Conservation (phyloP, 2,888 invertebrate genomes). For the Hylaea fasciaria region DNA sequence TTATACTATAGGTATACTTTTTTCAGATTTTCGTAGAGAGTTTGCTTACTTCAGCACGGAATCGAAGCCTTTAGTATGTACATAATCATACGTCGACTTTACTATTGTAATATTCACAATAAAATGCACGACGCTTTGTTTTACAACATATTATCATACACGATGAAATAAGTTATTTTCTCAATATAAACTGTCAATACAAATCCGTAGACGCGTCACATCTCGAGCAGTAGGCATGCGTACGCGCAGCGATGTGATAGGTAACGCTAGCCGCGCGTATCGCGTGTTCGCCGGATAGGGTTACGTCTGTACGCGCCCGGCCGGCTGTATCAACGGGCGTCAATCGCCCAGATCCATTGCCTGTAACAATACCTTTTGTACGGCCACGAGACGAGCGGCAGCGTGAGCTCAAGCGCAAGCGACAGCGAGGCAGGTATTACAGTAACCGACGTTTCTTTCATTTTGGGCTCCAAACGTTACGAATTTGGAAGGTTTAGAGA, state of each 20-base stretch:
- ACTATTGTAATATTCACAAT: no score
- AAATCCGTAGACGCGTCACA: conserved; percentile 16
- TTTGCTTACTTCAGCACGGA: no score
- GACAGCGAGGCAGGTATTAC: conserved; percentile 6
- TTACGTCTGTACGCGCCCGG: conserved; percentile 70
- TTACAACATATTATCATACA: neutral
- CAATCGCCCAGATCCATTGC: conserved; percentile 83
- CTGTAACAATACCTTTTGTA: conserved; percentile 79
- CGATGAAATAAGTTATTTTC: conserved; percentile 1
- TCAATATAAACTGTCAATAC: conserved; percentile 26
- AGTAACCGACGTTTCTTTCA: no score
- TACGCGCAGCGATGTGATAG: conserved; percentile 61
- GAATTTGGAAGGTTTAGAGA: no score
- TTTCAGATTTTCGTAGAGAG: no score
- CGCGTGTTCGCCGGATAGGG: conserved; percentile 76
- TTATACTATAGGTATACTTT: no score
- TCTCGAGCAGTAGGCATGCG: conserved; percentile 33
- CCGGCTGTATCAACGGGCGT: conserved; percentile 83
- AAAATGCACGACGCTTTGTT: no score
- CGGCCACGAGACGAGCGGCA: conserved; percentile 52
- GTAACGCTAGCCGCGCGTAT: conserved; percentile 80
- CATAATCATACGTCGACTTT: no score
- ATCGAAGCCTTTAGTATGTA: no score
- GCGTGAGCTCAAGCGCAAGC: conserved; percentile 38
- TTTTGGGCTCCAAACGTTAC: no score